Percentiles rank a stretch among this genome's conserved stretches.
phyloP scores from a whole-genome alignment of 2,888 invertebrate species.

The Labia minor region DNA sequence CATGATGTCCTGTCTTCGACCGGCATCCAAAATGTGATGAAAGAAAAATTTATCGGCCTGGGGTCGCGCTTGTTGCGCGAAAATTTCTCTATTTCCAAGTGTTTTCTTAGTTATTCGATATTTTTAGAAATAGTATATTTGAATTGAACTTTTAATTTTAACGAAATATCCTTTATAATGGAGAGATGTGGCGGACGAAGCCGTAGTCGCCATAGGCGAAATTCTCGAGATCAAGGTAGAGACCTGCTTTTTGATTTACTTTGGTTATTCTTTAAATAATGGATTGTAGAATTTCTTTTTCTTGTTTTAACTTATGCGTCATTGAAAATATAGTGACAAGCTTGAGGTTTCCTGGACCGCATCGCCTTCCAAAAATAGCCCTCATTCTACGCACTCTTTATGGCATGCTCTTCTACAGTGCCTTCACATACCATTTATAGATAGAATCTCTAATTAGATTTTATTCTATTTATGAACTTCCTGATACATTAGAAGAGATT shows the following conservation, averaged over 20 bases:
- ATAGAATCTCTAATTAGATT: not conserved
- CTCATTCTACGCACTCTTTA: not conserved
- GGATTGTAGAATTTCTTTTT: too few species aligned
- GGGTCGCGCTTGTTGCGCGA: not conserved
- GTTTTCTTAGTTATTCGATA: not conserved
- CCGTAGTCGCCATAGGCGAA: not conserved
- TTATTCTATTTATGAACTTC: not conserved
- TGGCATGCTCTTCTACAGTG: not conserved
- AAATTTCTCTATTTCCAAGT: not conserved
- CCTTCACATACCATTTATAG: not conserved
- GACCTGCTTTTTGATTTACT: too few species aligned
- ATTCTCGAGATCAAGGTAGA: constrained; percentile 6
- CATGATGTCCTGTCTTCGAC: not conserved
- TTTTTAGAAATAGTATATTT: not conserved
- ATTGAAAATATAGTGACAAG: not conserved
- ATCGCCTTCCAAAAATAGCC: not conserved
- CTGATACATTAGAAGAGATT: not conserved
- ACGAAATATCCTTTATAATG: not conserved
- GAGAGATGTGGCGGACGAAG: not conserved
- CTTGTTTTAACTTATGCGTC: not conserved
- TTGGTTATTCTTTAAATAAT: not conserved
- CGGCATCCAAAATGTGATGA: not conserved
- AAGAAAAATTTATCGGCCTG: not conserved
- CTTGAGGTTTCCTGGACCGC: not conserved
- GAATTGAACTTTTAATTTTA: not conserved